Base-by-base conservation (phyloP, 2,113 vertebrate genomes). In the Engraulis encrasicolus region DNA sequence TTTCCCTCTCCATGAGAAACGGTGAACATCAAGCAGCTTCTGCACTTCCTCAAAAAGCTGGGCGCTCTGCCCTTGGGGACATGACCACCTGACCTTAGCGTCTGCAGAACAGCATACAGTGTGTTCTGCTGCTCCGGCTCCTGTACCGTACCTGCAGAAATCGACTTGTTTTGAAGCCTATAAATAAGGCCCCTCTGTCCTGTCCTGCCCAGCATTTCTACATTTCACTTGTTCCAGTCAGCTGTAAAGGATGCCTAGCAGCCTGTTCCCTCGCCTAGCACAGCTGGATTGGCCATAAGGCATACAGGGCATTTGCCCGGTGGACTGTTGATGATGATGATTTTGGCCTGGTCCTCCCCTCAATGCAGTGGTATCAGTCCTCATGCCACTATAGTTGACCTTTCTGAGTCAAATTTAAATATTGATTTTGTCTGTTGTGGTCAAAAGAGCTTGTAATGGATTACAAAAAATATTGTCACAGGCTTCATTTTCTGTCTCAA, bases 131-230 rank as follows among this genome's bases (percentile, higher is more conserved):
- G n/a, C n/a, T n/a, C n/a, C 61, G 23, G 2, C 84, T 89, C 83
- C 84, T 61, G 87, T 89, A 78, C n/a, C n/a, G n/a, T n/a, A n/a
- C 87, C 82, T 6, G 83, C 71, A 83, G 23, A 61, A 86, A 93
- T 90, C 45, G 90, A 92, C 88, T 82, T 91, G 89, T 86, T 89
- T 89, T 5, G 50, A 58, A 40, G 34, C n/a, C 90, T 90, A 90
- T 92, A 92, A 91, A 93, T 92, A 91, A 86, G 90, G 58, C 27
- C 61, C 81, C 11, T 82, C 81, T 77, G 81, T n/a, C n/a, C n/a
- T n/a, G n/a, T n/a, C n/a, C 86, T 91, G 86, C 78, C 82, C 84
- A 82, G 54, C 86, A 38, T 85, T 86, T 80, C 81, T 88, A 80
- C 71, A 87, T 87, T 88, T 86, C 84, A 78, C 34, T 38, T 80